A percentile compares a stretch with the other conserved stretches of the same genome.
Conservation (phyloP, 2,888 invertebrate genomes). For the Leucophora obtusa region DNA sequence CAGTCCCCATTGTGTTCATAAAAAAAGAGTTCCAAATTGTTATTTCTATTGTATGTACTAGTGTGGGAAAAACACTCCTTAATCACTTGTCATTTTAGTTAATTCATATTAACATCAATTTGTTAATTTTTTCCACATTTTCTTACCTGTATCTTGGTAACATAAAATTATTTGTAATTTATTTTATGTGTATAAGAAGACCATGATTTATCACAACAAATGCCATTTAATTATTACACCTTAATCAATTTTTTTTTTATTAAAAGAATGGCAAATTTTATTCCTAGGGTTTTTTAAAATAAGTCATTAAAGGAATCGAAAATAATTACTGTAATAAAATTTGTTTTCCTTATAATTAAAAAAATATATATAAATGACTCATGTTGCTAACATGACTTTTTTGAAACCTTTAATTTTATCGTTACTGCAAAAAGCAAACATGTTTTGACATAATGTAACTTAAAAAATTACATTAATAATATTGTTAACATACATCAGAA, state of each 20-base stretch:
- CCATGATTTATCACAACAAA: background rate
- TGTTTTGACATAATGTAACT: background rate
- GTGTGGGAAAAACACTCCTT: conserved; percentile 32
- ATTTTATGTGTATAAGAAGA: background rate
- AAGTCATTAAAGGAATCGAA: too few relatives aligned
- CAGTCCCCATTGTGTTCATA: too few relatives aligned
- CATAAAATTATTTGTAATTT: background rate
- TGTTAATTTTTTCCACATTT: background rate
- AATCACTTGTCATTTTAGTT: conserved; percentile 41
- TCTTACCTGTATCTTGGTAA: background rate
- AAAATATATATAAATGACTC: too few relatives aligned
- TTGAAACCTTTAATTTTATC: background rate
- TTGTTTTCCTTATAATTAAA: too few relatives aligned
- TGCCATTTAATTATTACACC: conserved; percentile 24
- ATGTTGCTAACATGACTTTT: too few relatives aligned
- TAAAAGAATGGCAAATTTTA: too few relatives aligned
- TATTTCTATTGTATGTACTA: background rate
- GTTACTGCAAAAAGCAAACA: background rate
- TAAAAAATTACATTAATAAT: background rate
- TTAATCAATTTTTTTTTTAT: background rate
- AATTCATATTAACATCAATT: conserved; percentile 40
- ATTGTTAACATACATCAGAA: background rate
- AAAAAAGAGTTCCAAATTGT: background rate
- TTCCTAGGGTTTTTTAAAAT: too few relatives aligned
- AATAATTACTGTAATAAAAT: too few relatives aligned